These are phyloP conservation scores for Cotesia vestalis DNA, from an alignment of 1,140 invertebrate species.

Conservation along the genomic window DNA sequence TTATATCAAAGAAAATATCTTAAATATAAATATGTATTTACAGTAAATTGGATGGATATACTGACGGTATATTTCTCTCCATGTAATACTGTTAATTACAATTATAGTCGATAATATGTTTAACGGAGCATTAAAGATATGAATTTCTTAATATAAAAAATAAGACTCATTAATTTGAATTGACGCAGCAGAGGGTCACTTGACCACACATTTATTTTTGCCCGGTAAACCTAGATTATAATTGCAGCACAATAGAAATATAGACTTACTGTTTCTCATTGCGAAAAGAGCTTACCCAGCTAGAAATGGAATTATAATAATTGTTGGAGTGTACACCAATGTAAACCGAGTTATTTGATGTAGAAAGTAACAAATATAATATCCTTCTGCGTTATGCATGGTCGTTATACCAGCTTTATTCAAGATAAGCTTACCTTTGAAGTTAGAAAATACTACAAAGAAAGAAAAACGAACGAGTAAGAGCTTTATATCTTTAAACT, in stretches of 20 bases:
- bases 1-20: too few species aligned
- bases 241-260: slow-evolving; percentile 13
- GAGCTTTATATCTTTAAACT: slow-evolving; percentile 7
- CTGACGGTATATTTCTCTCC: too few species aligned
- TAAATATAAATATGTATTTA: too few species aligned
- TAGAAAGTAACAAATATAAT: slow-evolving; percentile 36
- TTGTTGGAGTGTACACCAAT: slow-evolving; percentile 39
- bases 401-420: not conserved
- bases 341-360: slow-evolving; percentile 36
- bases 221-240: not conserved
- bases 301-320: slow-evolving; percentile 41
- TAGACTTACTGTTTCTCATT: not conserved
- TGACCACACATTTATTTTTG: slow-evolving; percentile 9
- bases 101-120: too few species aligned
- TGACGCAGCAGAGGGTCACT: not conserved
- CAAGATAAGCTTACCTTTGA: not conserved
- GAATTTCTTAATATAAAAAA: too few species aligned
- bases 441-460: not conserved
- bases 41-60: too few species aligned
- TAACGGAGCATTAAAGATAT: too few species aligned
- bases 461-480: not conserved
- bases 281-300: slow-evolving; percentile 32
- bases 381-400: slow-evolving; percentile 28
- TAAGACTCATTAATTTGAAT: not conserved
- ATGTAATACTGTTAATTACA: too few species aligned